Evolutionary conservation across 1,140 invertebrate genomes (phyloP).

Genomic region (Drosophila nikananu): DNA sequence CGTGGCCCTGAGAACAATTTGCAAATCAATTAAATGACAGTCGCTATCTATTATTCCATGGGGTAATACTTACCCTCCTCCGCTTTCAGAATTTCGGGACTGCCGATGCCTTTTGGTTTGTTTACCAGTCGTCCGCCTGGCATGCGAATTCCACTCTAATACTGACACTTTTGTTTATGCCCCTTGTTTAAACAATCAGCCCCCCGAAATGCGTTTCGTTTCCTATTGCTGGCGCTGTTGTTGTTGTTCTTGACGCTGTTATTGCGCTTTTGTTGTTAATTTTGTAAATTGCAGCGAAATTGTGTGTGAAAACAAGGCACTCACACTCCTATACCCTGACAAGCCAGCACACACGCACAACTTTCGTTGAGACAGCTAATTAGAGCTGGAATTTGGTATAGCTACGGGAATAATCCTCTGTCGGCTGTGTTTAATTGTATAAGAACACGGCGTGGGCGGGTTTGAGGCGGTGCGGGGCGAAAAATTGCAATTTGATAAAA

Average conservation of each 20-base stretch:
- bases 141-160: constrained; percentile 9
- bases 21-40: constrained; percentile 36
- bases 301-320: constrained; percentile 60
- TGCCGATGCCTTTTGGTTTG: constrained; percentile 10
- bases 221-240: constrained; percentile 26
- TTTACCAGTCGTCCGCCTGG: constrained; percentile 9
- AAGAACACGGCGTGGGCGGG: neutral
- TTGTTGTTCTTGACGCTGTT: constrained; percentile 28
- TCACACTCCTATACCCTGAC: constrained; percentile 22
- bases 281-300: constrained; percentile 56
- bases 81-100: constrained; percentile 29
- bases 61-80: constrained; percentile 19
- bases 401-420: neutral
- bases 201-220: constrained; percentile 56
- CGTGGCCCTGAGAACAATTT: constrained; percentile 41
- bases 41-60: constrained; percentile 20
- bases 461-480: constrained; percentile 12
- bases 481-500: constrained; percentile 58
- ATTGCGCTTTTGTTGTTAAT: constrained; percentile 49
- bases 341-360: constrained; percentile 12
- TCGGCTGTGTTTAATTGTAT: constrained; percentile 15
- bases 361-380: constrained; percentile 24
- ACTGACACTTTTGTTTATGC: constrained; percentile 7
- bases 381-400: constrained; percentile 15
- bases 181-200: constrained; percentile 23